Evolutionary conservation across 1,140 invertebrate genomes (phyloP).

Genomic region (Aphelenchoides avenae): DNA sequence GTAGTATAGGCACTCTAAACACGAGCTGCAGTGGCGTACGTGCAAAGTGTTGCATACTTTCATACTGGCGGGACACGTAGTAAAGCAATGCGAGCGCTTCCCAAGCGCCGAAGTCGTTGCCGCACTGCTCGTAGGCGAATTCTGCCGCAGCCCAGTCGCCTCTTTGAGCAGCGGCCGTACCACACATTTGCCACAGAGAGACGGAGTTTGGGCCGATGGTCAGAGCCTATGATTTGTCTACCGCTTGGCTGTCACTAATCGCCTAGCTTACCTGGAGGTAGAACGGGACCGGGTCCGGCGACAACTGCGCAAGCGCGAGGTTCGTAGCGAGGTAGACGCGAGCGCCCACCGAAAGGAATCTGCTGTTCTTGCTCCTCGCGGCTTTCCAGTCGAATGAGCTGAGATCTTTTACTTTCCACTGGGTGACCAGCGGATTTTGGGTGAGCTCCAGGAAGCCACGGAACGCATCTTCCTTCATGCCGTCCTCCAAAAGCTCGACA

Average conservation of each 20-base stretch:
- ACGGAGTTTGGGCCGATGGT: slow-evolving; percentile 24
- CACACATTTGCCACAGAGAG: slow-evolving; percentile 27
- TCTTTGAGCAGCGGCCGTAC: slow-evolving; percentile 4
- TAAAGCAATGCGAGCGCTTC: slow-evolving; percentile 25
- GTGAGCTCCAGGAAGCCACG: too few relatives aligned
- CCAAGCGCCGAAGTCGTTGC: slow-evolving; percentile 27
- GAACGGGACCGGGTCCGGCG: slow-evolving; percentile 22
- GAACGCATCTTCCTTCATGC: too few relatives aligned
- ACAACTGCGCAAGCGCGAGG: slow-evolving; percentile 18
- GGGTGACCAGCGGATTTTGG: too few relatives aligned
- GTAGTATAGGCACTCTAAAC: too few relatives aligned
- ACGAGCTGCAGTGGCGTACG: too few relatives aligned
- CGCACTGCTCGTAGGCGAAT: slow-evolving; percentile 26
- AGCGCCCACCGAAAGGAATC: slow-evolving; percentile 20
- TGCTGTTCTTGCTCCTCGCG: slow-evolving; percentile 2
- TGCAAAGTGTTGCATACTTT: too few relatives aligned
- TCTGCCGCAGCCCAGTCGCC: slow-evolving; percentile 26
- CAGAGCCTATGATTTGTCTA: slow-evolving; percentile 23
- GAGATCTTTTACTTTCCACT: too few relatives aligned
- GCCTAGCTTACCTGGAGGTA: slow-evolving; percentile 29
- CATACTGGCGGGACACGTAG: too few relatives aligned
- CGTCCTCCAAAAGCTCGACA: too few relatives aligned
- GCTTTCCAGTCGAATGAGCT: slow-evolving; percentile 12
- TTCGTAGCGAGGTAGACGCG: slow-evolving; percentile 29
- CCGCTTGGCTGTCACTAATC: too few relatives aligned